Evolutionary conservation across 2,113 vertebrate species (phyloP).

Genomic region (Lethenteron reissneri): DNA sequence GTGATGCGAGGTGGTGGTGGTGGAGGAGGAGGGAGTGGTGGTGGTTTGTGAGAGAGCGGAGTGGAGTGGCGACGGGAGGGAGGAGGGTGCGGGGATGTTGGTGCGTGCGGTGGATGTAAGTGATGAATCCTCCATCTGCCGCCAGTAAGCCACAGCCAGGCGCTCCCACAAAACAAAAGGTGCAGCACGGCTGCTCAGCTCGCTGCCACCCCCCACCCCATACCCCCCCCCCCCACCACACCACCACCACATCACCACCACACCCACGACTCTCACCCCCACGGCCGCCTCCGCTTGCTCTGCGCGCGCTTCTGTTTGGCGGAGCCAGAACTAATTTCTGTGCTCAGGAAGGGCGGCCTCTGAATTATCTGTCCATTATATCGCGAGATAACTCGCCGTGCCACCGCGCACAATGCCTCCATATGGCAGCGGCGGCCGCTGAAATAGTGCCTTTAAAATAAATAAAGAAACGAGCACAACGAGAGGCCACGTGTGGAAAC

Average conservation of each 20-base stretch:
- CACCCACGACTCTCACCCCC: too few species aligned
- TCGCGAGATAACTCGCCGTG: constrained; percentile 3
- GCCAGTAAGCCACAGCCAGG: background rate
- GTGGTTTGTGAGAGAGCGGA: background rate
- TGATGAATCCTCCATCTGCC: background rate
- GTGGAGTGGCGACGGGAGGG: too few species aligned
- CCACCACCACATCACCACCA: too few species aligned
- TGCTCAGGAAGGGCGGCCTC: background rate
- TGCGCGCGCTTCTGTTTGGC: background rate
- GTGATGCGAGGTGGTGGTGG: background rate
- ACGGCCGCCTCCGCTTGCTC: too few species aligned
- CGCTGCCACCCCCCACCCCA: background rate
- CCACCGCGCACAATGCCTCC: background rate
- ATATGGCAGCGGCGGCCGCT: too few species aligned
- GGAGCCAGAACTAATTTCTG: constrained; percentile 4
- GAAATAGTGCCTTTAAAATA: too few species aligned
- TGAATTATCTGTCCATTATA: constrained; percentile 7
- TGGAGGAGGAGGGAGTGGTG: constrained; percentile 1
- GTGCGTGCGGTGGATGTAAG: too few species aligned
- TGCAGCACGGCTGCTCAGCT: too few species aligned
- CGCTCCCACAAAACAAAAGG: background rate
- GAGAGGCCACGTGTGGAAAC: too few species aligned
- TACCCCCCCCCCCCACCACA: too few species aligned
- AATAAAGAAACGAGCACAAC: too few species aligned
- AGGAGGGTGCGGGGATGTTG: background rate